Evolutionary conservation across 1,140 invertebrate genomes (phyloP), one percentile per base, ranked within the genome.

Genomic region (Mamestra configurata): DNA sequence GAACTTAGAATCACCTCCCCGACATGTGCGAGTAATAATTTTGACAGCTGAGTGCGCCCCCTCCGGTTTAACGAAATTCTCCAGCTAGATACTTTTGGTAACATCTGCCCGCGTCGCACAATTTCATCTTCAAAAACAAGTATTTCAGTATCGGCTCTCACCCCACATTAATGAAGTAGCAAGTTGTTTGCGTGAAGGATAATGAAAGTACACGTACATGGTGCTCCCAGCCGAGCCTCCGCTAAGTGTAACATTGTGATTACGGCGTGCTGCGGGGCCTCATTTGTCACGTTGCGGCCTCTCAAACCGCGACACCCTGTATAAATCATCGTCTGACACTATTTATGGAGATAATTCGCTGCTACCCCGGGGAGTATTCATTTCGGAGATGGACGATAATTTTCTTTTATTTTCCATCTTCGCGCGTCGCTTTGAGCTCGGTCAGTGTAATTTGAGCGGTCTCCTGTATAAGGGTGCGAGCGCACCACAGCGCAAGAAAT

Each of bases 261-360:
- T 1, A 15, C 27, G 6, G 59, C 59, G 75, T n/a, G n/a, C 15
- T 80, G 59, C 40, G 82, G 55, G 84, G 82, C 77, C 88, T 88
- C 89, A 86, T 92, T 90, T 90, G 88, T 90, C 90, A 90, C 77
- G 81, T 51, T 59, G 83, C 82, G 82, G 80, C 81, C 84, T 81
- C 87, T 88, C 84, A 84, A 86, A 84, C 85, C 78, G 76, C 82
- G 87, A 83, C 79, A 86, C 31, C 68, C 72, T 61, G 77, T 82
- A 89, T 91, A 89, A 92, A 92, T 91, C 89, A 89, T 88, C 79
- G 79, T 43, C 78, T 64, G 81, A 82, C 86, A 87, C 87, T 91
- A 89, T 89, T 92, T 90, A 91, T 85, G 85, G 79, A 89, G 84
- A 90, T 88, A 86, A 84, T 82, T 87, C 77, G 83, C 83, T 82